phyloP scores from a whole-genome alignment of 2,113 vertebrate species.

The Junco hyemalis region DNA sequence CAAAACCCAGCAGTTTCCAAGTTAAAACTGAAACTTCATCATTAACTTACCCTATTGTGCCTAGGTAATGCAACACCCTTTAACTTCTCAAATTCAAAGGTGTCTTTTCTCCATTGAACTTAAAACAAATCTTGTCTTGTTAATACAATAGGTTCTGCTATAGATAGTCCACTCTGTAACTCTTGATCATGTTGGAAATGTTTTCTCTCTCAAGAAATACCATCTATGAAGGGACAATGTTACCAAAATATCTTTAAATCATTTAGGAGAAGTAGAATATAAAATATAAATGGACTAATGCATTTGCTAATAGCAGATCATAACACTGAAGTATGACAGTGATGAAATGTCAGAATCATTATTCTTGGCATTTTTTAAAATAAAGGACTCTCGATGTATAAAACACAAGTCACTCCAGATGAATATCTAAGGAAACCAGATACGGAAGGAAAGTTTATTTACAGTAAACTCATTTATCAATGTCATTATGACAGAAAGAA shows the following conservation, averaged over 20 bases:
- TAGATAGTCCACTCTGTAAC: conserved; percentile 22
- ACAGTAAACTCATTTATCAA: background rate
- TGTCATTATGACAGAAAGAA: background rate
- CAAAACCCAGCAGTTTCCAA: conserved; percentile 52
- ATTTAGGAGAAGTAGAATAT: background rate
- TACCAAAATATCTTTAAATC: conserved; percentile 9
- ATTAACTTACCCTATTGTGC: conserved; percentile 56
- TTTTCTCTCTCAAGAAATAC: conserved; percentile 6
- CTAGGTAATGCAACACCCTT: conserved; percentile 59
- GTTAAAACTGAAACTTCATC: conserved; percentile 69
- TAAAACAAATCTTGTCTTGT: conserved; percentile 64
- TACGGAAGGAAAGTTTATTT: background rate
- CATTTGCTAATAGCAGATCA: background rate
- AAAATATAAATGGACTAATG: background rate
- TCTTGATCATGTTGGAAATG: conserved; percentile 48
- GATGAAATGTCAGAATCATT: background rate
- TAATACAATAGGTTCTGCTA: conserved; percentile 43
- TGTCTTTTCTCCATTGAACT: conserved; percentile 48
- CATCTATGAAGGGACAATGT: background rate
- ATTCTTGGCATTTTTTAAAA: background rate
- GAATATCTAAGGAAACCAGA: background rate
- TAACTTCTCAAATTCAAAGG: conserved; percentile 65
- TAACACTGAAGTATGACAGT: background rate
- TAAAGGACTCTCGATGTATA: background rate
- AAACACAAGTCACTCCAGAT: background rate